Evolutionary conservation across 2,113 vertebrate species (phyloP).

Genomic region (Telmatochromis sp.): DNA sequence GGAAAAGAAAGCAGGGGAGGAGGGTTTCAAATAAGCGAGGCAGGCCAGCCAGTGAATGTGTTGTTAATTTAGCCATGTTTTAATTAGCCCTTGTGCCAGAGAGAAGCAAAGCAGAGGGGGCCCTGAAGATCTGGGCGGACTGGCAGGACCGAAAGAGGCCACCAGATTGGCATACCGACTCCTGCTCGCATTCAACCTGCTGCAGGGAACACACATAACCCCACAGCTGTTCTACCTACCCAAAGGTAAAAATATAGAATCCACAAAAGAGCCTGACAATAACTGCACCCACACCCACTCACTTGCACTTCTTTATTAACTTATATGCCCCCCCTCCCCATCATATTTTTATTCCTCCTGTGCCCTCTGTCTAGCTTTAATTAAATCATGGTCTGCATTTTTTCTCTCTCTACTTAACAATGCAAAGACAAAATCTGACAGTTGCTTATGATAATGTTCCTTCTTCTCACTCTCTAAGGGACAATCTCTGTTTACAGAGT

Average conservation of each 20-base stretch:
- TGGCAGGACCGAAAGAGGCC: constrained; percentile 40
- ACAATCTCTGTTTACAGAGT: constrained; percentile 49
- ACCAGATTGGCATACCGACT: constrained; percentile 56
- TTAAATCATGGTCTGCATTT: constrained; percentile 36
- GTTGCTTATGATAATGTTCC: constrained; percentile 50
- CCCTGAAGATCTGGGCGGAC: constrained; percentile 43
- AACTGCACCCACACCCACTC: not conserved
- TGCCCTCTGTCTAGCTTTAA: constrained; percentile 31
- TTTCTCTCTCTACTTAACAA: constrained; percentile 34
- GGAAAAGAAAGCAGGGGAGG: not conserved
- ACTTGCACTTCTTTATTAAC: constrained; percentile 8
- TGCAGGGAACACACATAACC: constrained; percentile 34
- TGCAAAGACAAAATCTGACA: constrained; percentile 49
- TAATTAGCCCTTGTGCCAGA: constrained; percentile 64
- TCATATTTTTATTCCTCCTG: constrained; percentile 1
- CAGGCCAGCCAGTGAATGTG: constrained; percentile 43
- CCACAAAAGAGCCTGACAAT: not conserved
- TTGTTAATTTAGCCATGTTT: constrained; percentile 60
- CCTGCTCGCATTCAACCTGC: constrained; percentile 29
- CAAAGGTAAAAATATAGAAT: constrained; percentile 26
- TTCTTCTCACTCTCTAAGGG: constrained; percentile 32
- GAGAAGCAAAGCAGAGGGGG: constrained; percentile 14
- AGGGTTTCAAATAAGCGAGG: constrained; percentile 22
- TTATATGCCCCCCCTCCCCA: not conserved
- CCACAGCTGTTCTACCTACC: constrained; percentile 22